Base-by-base conservation (phyloP, 2,888 invertebrate genomes). In the Ceratothoa steindachneri region DNA sequence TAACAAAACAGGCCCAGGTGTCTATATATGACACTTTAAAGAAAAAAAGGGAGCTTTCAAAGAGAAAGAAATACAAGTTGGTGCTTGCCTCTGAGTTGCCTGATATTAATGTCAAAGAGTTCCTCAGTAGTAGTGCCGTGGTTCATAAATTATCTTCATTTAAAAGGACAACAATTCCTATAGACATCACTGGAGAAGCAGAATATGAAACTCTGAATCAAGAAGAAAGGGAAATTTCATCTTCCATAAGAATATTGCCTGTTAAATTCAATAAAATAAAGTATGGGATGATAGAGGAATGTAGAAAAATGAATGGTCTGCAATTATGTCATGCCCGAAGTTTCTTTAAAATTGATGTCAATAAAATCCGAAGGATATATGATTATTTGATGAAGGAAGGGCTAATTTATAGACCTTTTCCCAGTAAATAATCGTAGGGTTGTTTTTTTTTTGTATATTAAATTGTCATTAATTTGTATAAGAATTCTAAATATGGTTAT, bases 301-400 rank as follows among this genome's bases (percentile, higher is more conserved):
- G 91, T 84, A 87, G 89, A 77, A 93, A 91, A 83, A 85, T 88
- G 75, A 91, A 92, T 0, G 89, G 88, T 74, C 85, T 96, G 4
- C 88, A 90, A 77, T 85, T 96, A 77, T 89, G 93, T 1, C 93
- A 93, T 83, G 95, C 95, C 0, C 86, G 96, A 69, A 88, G 88
- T 60, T 87, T 95, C 64, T 88, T 95, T 52, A 95, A 95, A 85
- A 96, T 96, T 81, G 95, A 96, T 86, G 96, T 96, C 1, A 95
- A 95, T 84, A 87, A 87, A 81, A 96, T 95, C 0, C 88, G 95
- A 79, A 93, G 93, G 84, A 89, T 95, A 82, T 92, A 91, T 86
- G 91, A 92, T 86, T 89, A 91, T 84, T 86, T 93, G 30, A 85
- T 90, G 72, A 86, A 88, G 81, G 89, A 91, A 83, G 92, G 92